Evolutionary conservation across 2,797 vertebrate species (phyloP).

Genomic region (Lates japonicus): DNA sequence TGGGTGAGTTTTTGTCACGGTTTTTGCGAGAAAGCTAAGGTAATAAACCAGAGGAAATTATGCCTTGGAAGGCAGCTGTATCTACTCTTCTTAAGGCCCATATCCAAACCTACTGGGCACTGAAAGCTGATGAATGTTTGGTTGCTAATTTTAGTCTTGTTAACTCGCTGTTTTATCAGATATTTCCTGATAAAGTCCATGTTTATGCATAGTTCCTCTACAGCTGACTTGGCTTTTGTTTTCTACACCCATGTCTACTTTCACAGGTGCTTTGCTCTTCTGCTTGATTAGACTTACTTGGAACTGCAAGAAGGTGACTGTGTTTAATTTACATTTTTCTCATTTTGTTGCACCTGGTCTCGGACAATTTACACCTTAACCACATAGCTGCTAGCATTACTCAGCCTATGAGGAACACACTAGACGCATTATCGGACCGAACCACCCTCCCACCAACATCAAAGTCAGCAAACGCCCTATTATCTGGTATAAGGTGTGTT

Average conservation of each 20-base stretch:
- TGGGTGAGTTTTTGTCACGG: background rate
- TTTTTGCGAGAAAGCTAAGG: background rate
- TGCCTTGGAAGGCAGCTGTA: background rate
- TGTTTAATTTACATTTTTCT: background rate
- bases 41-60: slow-evolving; percentile 2
- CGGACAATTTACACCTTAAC: background rate
- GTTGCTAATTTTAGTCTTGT: background rate
- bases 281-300: background rate
- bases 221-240: background rate
- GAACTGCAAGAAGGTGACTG: too few species aligned
- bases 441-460: too few species aligned
- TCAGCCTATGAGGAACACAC: too few species aligned
- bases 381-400: too few species aligned
- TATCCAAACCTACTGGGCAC: background rate
- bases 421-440: too few species aligned
- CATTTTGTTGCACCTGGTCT: background rate
- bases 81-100: background rate
- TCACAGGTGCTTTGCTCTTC: background rate
- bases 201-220: background rate
- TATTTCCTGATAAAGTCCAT: background rate
- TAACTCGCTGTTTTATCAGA: background rate
- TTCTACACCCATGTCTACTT: too few species aligned
- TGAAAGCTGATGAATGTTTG: background rate
- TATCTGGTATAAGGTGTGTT: too few species aligned
- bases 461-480: too few species aligned